phyloP scores from a whole-genome alignment of 2,888 invertebrate genomes.

The Candidula unifasciata region DNA sequence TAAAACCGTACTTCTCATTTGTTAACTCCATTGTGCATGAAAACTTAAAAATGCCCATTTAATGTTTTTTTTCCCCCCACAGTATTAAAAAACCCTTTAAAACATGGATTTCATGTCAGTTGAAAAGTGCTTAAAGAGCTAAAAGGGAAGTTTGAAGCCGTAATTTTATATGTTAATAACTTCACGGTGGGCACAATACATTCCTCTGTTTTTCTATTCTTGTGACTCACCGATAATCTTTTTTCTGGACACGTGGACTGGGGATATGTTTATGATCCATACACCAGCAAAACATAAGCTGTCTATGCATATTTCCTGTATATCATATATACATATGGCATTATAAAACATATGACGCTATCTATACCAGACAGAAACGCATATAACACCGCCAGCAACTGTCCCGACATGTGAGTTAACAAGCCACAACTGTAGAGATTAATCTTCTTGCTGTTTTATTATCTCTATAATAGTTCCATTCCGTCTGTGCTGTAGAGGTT shows the following conservation, averaged over 20 bases:
- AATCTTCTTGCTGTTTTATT: background rate
- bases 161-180: no score
- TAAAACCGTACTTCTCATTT: no score
- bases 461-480: background rate
- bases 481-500: background rate
- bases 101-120: no score
- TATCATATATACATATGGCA: background rate
- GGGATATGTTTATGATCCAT: background rate
- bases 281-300: background rate
- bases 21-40: no score
- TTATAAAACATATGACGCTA: background rate
- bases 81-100: no score
- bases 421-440: background rate
- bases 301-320: slow-evolving; percentile 7
- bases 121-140: no score
- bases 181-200: no score
- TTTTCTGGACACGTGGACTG: background rate
- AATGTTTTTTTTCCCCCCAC: no score
- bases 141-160: no score
- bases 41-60: no score
- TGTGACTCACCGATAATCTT: background rate
- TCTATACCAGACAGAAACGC: background rate
- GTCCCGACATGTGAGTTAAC: background rate
- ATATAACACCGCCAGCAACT: background rate
- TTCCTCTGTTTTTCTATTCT: no score